Evolutionary conservation across 2,888 invertebrate species (phyloP).

Genomic region (Ametastegia equiseti): DNA sequence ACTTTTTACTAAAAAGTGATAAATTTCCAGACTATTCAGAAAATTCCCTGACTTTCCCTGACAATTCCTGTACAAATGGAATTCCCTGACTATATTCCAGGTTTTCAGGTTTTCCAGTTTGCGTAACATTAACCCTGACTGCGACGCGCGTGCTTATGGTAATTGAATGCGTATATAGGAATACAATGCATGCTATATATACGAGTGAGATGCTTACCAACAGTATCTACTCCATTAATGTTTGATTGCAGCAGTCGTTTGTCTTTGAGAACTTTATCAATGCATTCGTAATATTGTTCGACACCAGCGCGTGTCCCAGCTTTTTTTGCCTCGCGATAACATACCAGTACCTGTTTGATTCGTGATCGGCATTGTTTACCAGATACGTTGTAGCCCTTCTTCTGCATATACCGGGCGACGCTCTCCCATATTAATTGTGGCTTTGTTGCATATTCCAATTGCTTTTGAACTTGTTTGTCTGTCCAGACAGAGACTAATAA

Average conservation of each 20-base stretch:
- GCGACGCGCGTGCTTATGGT: no score
- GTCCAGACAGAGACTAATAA: conserved; percentile 74
- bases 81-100: no score
- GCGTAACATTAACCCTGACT: no score
- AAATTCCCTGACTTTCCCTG: no score
- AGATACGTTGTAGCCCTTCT: conserved; percentile 72
- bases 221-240: conserved; percentile 69
- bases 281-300: conserved; percentile 72
- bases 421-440: conserved; percentile 74
- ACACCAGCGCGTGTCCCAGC: conserved; percentile 69
- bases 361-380: conserved; percentile 73
- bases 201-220: conserved; percentile 63
- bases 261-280: conserved; percentile 69
- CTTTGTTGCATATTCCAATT: conserved; percentile 68
- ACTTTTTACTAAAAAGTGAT: no score
- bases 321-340: conserved; percentile 72
- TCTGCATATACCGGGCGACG: conserved; percentile 71
- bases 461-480: conserved; percentile 73
- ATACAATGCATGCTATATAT: no score
- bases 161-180: no score
- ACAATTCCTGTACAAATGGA: no score
- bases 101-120: no score
- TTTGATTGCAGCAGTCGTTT: conserved; percentile 61
- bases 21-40: no score
- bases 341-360: conserved; percentile 73